phyloP scores from a whole-genome alignment of 2,888 invertebrate species.

The Eurois occulta region DNA sequence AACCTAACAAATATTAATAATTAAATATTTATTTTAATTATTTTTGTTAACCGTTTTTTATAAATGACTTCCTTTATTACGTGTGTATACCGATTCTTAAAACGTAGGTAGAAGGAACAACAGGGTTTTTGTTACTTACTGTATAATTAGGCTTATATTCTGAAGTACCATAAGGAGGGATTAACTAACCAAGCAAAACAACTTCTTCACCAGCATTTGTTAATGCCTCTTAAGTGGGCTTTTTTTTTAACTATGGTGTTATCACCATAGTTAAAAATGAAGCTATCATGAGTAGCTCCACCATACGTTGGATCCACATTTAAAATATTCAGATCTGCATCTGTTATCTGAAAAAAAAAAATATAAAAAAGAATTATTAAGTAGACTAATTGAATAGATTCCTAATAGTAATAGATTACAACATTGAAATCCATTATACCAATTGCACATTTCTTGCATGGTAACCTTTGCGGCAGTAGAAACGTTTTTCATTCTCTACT shows the following conservation, averaged over 20 bases:
- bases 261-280: slow-evolving; percentile 39
- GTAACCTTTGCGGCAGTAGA: slow-evolving; percentile 53
- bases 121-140: too few relatives aligned
- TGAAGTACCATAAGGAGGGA: too few relatives aligned
- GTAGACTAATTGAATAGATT: background rate
- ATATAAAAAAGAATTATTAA: background rate
- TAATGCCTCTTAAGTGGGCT: slow-evolving; percentile 40
- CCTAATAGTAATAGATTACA: background rate
- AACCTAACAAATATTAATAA: too few relatives aligned
- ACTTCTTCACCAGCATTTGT: slow-evolving; percentile 22
- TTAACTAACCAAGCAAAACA: too few relatives aligned
- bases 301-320: slow-evolving; percentile 46
- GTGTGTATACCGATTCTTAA: too few relatives aligned
- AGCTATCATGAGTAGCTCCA: slow-evolving; percentile 41
- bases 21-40: too few relatives aligned
- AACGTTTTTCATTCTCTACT: too few relatives aligned
- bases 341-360: slow-evolving; percentile 11
- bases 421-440: slow-evolving; percentile 38
- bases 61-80: too few relatives aligned
- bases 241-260: too few relatives aligned
- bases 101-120: too few relatives aligned
- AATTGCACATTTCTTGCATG: slow-evolving; percentile 59
- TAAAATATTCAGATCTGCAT: slow-evolving; percentile 34
- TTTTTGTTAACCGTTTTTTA: too few relatives aligned
- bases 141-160: too few relatives aligned